Conservation (phyloP, 2,888 invertebrate genomes). For the Dioctria rufipes region DNA sequence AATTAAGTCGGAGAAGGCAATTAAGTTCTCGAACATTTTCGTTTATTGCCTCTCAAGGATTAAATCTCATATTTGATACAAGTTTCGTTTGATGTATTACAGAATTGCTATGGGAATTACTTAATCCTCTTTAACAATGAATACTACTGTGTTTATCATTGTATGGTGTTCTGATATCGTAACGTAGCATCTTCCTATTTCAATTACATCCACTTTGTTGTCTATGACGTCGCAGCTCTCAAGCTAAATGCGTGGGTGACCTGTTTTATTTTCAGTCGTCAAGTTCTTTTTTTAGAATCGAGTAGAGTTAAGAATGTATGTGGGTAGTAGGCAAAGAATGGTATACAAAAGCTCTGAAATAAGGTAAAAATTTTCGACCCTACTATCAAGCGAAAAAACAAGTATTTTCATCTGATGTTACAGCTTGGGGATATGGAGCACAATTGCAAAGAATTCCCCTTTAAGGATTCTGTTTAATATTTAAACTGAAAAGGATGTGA, state of each 20-base stretch:
- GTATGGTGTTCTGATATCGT: neutral
- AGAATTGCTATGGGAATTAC: too few species aligned
- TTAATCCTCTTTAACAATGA: too few species aligned
- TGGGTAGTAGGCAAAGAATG: neutral
- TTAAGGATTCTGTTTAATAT: neutral
- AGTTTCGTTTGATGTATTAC: too few species aligned
- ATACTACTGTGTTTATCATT: too few species aligned
- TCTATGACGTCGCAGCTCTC: neutral
- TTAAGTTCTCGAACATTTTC: too few species aligned
- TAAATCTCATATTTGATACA: too few species aligned
- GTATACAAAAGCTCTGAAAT: neutral
- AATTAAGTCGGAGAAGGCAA: too few species aligned
- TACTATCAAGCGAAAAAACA: neutral
- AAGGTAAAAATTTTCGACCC: neutral
- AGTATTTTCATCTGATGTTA: neutral
- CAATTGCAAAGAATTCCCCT: conserved; percentile 11
- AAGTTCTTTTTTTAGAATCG: conserved; percentile 33
- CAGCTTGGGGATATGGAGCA: neutral
- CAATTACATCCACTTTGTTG: neutral
- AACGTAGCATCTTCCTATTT: neutral
- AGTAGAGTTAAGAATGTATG: neutral
- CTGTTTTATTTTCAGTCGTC: conserved; percentile 31
- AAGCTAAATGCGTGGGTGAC: conserved; percentile 19
- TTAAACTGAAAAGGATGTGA: neutral
- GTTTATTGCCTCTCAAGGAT: too few species aligned